Conservation (phyloP, 2,113 vertebrate species). For the Festucalex cinctus region DNA sequence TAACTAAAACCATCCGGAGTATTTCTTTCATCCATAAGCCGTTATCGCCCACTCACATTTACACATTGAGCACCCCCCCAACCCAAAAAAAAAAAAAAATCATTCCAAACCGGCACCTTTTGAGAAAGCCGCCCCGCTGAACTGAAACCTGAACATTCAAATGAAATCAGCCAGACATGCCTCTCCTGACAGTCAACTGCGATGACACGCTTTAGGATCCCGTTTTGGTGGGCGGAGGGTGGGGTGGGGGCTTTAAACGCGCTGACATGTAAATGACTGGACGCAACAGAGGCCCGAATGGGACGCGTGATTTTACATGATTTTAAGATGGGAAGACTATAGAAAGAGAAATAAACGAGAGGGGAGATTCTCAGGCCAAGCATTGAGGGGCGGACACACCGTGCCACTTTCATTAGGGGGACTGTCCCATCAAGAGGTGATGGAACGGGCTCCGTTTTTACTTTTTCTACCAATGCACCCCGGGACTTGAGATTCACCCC, state of each 20-base stretch:
- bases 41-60: constrained; percentile 44
- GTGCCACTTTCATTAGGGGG: constrained; percentile 75
- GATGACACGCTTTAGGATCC: constrained; percentile 67
- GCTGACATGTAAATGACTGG: constrained; percentile 60
- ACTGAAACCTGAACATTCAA: constrained; percentile 45
- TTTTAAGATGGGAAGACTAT: constrained; percentile 69
- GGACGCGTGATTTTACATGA: constrained; percentile 71
- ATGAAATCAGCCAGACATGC: constrained; percentile 50
- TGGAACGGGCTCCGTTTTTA: constrained; percentile 46
- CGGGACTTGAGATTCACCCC: constrained; percentile 43
- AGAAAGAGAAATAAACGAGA: constrained; percentile 59
- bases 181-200: constrained; percentile 49
- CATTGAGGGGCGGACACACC: constrained; percentile 70
- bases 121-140: constrained; percentile 28
- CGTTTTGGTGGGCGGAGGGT: constrained; percentile 41
- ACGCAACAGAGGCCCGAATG: constrained; percentile 63
- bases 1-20: constrained; percentile 31
- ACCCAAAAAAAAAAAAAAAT: constrained; percentile 27
- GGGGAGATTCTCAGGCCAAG: constrained; percentile 68
- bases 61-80: constrained; percentile 35
- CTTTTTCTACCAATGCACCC: constrained; percentile 35
- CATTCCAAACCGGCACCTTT: constrained; percentile 31
- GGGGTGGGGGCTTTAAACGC: constrained; percentile 38
- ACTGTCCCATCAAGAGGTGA: constrained; percentile 68
- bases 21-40: constrained; percentile 38